Base-by-base conservation (phyloP, 30 jellyfish, hydroid and myxozoan genomes). In the Turritopsis rubra region DNA sequence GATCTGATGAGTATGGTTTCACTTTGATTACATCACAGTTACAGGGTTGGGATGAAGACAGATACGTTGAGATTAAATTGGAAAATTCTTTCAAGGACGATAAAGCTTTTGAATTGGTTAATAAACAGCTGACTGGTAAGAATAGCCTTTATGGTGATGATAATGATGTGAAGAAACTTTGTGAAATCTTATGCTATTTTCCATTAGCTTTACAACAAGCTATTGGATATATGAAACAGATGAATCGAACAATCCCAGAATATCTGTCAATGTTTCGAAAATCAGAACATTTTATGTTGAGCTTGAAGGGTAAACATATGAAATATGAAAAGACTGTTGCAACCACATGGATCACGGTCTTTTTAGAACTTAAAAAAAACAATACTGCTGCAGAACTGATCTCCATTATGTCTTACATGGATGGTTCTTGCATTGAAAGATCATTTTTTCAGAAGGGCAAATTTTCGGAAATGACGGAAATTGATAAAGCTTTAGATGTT, bases 151-250 rank as follows among this genome's bases (percentile, higher is more conserved):
- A 23, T 22, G 30, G 30, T 68, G 16, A 68, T 68, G 16, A 9
- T 17, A 68, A 68, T n/a, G 88, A 80, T 16, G 85, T 87, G 16
- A 30, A 80, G 21, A 20, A 29, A 53, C 83, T 86, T 29, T 83
- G 85, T 19, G 66, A 54, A 21, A 70, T 19, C 60, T 71, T 86
- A 85, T 85, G 81, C 3, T 52, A 87, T 75, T 86, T 79, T 23
- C 95, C 95, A 1, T 83, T 86, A 0, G 95, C 95, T 21, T 52
- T 86, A 54, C 95, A 86, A 53, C 95, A 86, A 52, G 95, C 95
- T 53, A 29, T 86, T 16, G 86, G 89, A 16, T 86, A 86, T 71
- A 81, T 86, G 8, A 79, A 54, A 80, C 81, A 79, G 41, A 74
- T 1, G 29, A 79, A 52, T 20, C 28, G 28, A n/a, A 68, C 77